Base-by-base conservation (phyloP, 1,140 invertebrate genomes). In the Ooceraea biroi region DNA sequence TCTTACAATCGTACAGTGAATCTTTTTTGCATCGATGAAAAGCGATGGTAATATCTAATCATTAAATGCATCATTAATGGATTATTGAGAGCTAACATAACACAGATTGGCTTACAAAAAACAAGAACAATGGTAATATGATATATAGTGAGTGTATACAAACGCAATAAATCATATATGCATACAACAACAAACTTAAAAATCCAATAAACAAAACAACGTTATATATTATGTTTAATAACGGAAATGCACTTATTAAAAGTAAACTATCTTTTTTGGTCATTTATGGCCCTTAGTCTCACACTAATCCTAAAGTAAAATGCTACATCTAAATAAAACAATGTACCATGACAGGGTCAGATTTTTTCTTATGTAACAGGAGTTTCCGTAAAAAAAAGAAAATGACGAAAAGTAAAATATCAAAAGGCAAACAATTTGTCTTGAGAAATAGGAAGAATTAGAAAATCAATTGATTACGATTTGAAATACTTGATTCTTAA, bases 221-320 rank as follows among this genome's bases (percentile, higher is more conserved):
- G 14, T 0, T 69, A 78, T 69, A 22, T 63, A n/a, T n/a, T n/a
- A n/a, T n/a, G n/a, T n/a, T n/a, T n/a, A 68, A 68, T 17, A 58
- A 80, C 22, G 44, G n/a, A 80, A 30, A 27, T 80, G 71, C 41
- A 30, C 7, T 17, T 78, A 58, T 57, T 80, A 58, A 71, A 80
- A 48, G 22, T 80, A 58, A 80, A 80, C 50, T 57, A 80, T 71
- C 36, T 11, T 58, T 80, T 80, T 80, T 80, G 65, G 65, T 80
- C 65, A 69, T 57, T 69, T 55, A 57, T 80, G 65, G 76, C 65
- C 76, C 76, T 36, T 80, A 71, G 7, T 57, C 17, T 71, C 36
- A 80, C 36, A 55, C 10, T 36, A 11, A 3, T 46, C 44, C 25
- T 44, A 80, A 80, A 69, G 71, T 69, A 69, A 80, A 71, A 80